Conservation (phyloP, 2,113 vertebrate species). For the Neolamprologus tretocephalus region DNA sequence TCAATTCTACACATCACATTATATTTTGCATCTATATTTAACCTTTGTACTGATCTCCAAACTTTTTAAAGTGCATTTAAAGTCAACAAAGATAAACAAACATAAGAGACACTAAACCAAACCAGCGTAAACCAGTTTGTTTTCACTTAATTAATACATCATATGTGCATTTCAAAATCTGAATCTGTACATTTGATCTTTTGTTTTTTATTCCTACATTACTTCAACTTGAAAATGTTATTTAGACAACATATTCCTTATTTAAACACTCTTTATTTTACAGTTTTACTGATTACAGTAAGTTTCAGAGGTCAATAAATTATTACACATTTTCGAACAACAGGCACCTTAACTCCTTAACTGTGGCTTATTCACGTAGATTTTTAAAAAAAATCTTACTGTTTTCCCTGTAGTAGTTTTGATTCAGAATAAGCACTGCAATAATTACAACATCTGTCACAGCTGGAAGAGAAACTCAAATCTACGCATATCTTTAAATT, state of each 20-base stretch:
- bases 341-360: slow-evolving; percentile 50
- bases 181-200: background rate
- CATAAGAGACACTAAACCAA: background rate
- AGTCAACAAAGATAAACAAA: background rate
- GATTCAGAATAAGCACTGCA: slow-evolving; percentile 43
- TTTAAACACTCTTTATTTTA: slow-evolving; percentile 64
- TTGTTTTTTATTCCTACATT: background rate
- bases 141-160: background rate
- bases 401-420: slow-evolving; percentile 25
- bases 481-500: slow-evolving; percentile 14
- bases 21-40: background rate
- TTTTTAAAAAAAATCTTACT: slow-evolving; percentile 13
- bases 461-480: slow-evolving; percentile 41
- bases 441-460: slow-evolving; percentile 50
- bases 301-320: slow-evolving; percentile 34
- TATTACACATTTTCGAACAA: slow-evolving; percentile 50
- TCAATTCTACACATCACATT: background rate
- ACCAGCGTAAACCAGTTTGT: background rate
- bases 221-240: background rate
- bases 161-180: background rate
- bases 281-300: slow-evolving; percentile 32
- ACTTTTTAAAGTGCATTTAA: background rate
- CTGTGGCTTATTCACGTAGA: slow-evolving; percentile 29
- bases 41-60: background rate
- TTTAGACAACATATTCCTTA: background rate